phyloP scores from a whole-genome alignment of 1,140 invertebrate genomes.

The Mamestra configurata region DNA sequence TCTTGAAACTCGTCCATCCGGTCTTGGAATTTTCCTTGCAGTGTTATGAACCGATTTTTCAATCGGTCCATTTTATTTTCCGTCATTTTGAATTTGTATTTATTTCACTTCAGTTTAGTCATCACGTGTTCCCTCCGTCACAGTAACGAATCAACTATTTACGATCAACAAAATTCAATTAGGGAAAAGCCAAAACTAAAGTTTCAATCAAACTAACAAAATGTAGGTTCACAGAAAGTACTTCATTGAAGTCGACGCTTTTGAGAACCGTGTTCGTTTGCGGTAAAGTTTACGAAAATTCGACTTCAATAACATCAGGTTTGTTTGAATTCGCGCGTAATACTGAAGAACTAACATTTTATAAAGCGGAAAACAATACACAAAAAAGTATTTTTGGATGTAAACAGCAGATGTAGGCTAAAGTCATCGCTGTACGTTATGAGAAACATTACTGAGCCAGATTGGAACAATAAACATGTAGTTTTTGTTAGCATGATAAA shows the following conservation, averaged over 20 bases:
- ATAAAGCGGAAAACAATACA: conserved; percentile 33
- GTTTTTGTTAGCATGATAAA: conserved; percentile 19
- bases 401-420: conserved; percentile 19
- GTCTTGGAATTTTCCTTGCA: conserved; percentile 84
- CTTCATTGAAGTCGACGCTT: neutral
- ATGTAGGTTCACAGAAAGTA: neutral
- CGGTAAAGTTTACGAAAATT: neutral
- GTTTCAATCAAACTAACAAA: neutral
- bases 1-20: conserved; percentile 84
- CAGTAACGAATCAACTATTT: neutral
- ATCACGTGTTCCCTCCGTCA: conserved; percentile 8
- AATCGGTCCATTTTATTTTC: conserved; percentile 82
- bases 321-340: conserved; percentile 13
- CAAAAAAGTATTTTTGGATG: conserved; percentile 21
- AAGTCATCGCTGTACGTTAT: neutral
- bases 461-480: conserved; percentile 2
- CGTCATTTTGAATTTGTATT: conserved; percentile 12
- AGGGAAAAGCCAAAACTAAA: conserved; percentile 17
- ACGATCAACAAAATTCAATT: neutral
- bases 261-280: neutral
- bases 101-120: neutral
- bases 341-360: conserved; percentile 1
- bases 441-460: neutral
- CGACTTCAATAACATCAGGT: neutral
- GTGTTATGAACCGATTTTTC: conserved; percentile 76